phyloP scores from a whole-genome alignment of 2,797 vertebrate genomes.

The Xiphorhynchus erythropygius region DNA sequence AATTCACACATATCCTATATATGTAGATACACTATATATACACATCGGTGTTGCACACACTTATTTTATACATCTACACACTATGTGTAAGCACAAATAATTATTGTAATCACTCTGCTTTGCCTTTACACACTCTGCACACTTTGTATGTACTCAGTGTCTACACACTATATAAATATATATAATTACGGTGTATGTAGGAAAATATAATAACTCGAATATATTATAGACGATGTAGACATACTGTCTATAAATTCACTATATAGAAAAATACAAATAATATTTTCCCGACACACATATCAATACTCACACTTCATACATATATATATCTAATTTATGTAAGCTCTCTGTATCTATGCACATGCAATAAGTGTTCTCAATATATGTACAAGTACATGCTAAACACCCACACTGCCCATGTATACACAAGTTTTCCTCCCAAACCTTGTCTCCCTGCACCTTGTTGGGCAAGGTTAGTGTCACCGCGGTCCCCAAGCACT shows the following conservation, averaged over 20 bases:
- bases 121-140: neutral
- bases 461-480: neutral
- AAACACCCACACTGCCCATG: neutral
- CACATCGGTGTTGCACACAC: neutral
- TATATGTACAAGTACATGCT: neutral
- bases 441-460: rapidly evolving
- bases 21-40: too few relatives aligned
- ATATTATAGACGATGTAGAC: neutral
- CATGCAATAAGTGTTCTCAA: rapidly evolving
- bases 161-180: too few relatives aligned
- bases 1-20: neutral
- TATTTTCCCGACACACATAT: neutral
- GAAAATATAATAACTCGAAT: neutral
- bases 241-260: neutral
- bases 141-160: neutral
- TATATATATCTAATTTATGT: neutral
- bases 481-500: rapidly evolving
- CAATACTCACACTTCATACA: rapidly evolving
- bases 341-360: neutral
- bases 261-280: neutral
- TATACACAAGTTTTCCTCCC: rapidly evolving
- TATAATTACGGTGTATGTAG: rapidly evolving
- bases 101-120: too few relatives aligned
- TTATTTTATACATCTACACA: rapidly evolving
- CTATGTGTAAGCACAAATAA: rapidly evolving